These are phyloP conservation scores for Trichomycterus rosablanca DNA, from an alignment of 2,113 vertebrate species.

Conservation along the genomic window DNA sequence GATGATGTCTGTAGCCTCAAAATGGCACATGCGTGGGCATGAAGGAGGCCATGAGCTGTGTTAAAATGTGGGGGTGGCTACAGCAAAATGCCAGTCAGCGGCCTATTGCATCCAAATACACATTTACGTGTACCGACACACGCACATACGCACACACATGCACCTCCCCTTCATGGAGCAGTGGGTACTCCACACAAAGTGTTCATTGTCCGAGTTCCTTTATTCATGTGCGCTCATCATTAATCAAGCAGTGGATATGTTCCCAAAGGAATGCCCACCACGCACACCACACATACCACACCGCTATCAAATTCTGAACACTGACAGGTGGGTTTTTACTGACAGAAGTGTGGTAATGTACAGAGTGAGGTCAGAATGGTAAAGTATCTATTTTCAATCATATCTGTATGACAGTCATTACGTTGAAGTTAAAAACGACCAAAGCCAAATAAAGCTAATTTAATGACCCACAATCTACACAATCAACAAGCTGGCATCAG, in stretches of 20 bases:
- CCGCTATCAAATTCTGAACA: conserved; percentile 8
- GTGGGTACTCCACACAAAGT: conserved; percentile 55
- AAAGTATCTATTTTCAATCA: not conserved
- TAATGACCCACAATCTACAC: too few species aligned
- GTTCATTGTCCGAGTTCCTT: conserved; percentile 58
- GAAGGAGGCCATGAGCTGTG: conserved; percentile 6
- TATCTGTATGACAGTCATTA: too few species aligned
- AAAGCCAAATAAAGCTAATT: too few species aligned
- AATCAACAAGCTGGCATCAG: too few species aligned
- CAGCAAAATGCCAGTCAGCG: conserved; percentile 20
- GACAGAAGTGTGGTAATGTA: too few species aligned
- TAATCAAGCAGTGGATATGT: conserved; percentile 31
- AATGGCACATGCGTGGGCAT: conserved; percentile 29
- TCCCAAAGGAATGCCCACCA: conserved; percentile 49
- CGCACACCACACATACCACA: conserved; percentile 32
- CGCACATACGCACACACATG: not conserved
- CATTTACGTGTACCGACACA: conserved; percentile 1
- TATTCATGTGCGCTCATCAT: conserved; percentile 51
- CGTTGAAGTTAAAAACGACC: too few species aligned
- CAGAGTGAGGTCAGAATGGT: too few species aligned
- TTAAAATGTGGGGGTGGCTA: conserved; percentile 27
- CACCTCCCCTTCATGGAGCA: not conserved
- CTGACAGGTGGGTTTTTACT: conserved; percentile 21
- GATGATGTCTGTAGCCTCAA: conserved; percentile 21
- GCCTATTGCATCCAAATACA: conserved; percentile 17